These are phyloP conservation scores for Dendrocincla tyrannina DNA, from an alignment of 2,797 vertebrate species.

Conservation along the genomic window DNA sequence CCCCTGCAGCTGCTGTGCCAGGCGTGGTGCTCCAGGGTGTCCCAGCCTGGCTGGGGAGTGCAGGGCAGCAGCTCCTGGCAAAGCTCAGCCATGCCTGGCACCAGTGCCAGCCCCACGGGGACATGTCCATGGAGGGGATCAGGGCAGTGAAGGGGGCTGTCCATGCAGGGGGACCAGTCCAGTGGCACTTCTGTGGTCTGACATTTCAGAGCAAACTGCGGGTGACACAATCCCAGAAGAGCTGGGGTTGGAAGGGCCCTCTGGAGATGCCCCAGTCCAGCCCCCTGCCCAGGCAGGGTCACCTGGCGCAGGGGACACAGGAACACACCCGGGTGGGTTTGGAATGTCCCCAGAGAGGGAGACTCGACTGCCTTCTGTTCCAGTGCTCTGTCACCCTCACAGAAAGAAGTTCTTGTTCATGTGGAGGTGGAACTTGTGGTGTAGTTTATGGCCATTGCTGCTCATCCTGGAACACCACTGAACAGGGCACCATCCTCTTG, in stretches of 20 bases:
- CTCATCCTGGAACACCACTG: not conserved
- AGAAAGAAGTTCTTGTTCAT: too few species aligned
- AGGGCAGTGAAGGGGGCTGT: fast-evolving
- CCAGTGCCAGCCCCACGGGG: fast-evolving
- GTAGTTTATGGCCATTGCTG: fast-evolving
- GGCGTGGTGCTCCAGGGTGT: not conserved
- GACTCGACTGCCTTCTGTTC: not conserved
- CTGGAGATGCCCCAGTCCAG: not conserved
- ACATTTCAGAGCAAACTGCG: fast-evolving
- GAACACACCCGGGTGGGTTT: fast-evolving
- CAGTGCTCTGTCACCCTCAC: not conserved
- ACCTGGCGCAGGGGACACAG: too few species aligned
- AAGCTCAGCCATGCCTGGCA: fast-evolving
- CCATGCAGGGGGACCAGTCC: fast-evolving
- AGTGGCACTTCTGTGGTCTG: fast-evolving
- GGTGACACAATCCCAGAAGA: fast-evolving
- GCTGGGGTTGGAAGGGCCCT: not conserved
- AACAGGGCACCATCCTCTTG: not conserved
- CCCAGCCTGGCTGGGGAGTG: fast-evolving
- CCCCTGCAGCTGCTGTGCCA: not conserved
- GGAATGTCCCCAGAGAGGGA: not conserved
- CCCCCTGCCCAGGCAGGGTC: not conserved
- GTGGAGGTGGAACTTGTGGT: not conserved
- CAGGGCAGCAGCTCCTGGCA: fast-evolving
- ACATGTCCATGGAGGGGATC: fast-evolving